Evolutionary conservation across 2,888 invertebrate genomes (phyloP).

Genomic region (Eurytoma californica): DNA sequence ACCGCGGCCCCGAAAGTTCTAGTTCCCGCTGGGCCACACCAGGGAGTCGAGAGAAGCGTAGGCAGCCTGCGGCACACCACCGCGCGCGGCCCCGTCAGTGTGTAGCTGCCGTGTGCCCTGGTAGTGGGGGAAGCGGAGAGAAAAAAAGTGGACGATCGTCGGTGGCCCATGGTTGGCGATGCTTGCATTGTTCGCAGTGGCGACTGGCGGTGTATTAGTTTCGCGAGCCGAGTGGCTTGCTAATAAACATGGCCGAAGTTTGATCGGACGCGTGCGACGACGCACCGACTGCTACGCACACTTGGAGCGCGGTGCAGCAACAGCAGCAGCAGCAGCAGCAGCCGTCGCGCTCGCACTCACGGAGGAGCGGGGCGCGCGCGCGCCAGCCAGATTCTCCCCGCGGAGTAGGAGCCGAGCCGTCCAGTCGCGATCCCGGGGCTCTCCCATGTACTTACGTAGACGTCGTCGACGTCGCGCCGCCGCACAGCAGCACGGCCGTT

Average conservation of each 20-base stretch:
- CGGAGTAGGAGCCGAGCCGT: background rate
- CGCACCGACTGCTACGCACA: background rate
- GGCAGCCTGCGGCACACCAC: background rate
- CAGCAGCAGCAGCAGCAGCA: background rate
- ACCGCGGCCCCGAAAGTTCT: background rate
- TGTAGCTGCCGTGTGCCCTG: background rate
- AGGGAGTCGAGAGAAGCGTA: background rate
- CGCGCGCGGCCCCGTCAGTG: no score
- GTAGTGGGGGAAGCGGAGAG: background rate
- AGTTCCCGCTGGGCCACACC: background rate
- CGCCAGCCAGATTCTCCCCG: background rate
- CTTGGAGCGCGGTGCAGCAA: background rate
- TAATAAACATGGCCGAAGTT: conserved; percentile 51
- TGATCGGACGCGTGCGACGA: conserved; percentile 10
- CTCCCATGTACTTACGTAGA: conserved; percentile 50
- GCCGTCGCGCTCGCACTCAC: background rate
- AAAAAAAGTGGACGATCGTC: conserved; percentile 50
- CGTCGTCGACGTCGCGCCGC: conserved; percentile 47
- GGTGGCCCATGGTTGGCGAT: conserved; percentile 28
- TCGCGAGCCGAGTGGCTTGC: conserved; percentile 28
- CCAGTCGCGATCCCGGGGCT: conserved; percentile 17
- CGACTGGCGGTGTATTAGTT: background rate
- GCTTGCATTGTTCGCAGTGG: conserved; percentile 38
- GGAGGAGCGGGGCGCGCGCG: background rate
- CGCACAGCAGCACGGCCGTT: conserved; percentile 20